phyloP scores from a whole-genome alignment of 2,113 vertebrate species.

The Poecile atricapillus region DNA sequence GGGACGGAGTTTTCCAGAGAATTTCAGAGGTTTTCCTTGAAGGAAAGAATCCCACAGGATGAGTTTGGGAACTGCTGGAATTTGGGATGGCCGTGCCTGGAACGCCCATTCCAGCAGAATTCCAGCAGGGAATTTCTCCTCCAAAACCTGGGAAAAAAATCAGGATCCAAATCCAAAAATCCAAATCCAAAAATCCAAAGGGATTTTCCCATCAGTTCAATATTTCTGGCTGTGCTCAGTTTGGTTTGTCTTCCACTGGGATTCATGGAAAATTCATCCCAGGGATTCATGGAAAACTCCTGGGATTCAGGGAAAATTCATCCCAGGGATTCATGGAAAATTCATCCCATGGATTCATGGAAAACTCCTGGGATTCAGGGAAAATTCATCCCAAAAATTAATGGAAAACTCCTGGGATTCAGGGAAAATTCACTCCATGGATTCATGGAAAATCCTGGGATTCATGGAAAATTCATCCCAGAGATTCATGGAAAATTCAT shows the following conservation, averaged over 20 bases:
- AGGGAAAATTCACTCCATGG: too few relatives aligned
- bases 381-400: background rate
- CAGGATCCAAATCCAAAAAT: too few relatives aligned
- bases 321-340: background rate
- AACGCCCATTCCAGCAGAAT: background rate
- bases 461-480: too few relatives aligned
- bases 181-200: too few relatives aligned
- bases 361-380: too few relatives aligned
- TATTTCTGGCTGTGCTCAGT: background rate
- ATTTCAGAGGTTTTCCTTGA: background rate
- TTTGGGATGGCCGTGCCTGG: background rate
- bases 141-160: background rate
- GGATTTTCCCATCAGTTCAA: background rate
- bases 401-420: background rate
- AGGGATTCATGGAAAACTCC: background rate
- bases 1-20: background rate
- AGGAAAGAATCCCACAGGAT: background rate
- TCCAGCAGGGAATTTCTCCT: background rate
- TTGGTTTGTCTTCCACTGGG: background rate
- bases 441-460: too few relatives aligned
- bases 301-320: background rate
- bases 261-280: too few relatives aligned
- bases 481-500: too few relatives aligned
- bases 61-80: background rate
- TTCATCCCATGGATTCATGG: background rate